Evolutionary conservation across 2,113 vertebrate genomes (phyloP).

Genomic region (Balaenoptera acutorostrata): DNA sequence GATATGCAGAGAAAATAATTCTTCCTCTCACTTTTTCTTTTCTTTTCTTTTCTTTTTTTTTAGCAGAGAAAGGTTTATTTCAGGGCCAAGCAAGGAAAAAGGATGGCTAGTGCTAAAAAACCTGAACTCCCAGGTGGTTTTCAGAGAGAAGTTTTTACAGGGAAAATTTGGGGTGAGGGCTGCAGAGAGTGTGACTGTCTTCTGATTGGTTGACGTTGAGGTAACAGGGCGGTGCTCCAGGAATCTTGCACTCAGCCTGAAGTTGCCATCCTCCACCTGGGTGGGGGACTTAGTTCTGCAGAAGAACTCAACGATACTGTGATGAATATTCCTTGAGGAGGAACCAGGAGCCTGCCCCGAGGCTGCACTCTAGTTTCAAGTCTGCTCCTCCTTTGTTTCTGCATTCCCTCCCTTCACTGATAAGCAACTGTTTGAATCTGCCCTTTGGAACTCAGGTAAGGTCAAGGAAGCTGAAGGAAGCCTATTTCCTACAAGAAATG

Average conservation of each 20-base stretch:
- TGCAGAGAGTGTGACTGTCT: not conserved
- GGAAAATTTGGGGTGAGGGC: not conserved
- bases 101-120: not conserved
- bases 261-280: not conserved
- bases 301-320: not conserved
- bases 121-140: not conserved
- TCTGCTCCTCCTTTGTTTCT: not conserved
- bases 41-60: not conserved
- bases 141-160: not conserved
- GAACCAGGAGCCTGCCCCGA: not conserved
- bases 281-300: not conserved
- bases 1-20: not conserved
- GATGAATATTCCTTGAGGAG: not conserved
- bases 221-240: not conserved
- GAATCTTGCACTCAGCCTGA: not conserved
- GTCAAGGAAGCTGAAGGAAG: not conserved
- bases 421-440: not conserved
- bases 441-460: not conserved
- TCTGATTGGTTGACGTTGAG: not conserved
- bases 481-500: not conserved
- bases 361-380: not conserved
- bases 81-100: not conserved
- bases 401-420: not conserved
- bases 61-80: not conserved
- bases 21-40: not conserved